A percentile compares a stretch with the other conserved stretches of the same genome.
Conservation (phyloP, 2,797 vertebrate genomes). For the Poeciliopsis infans region DNA sequence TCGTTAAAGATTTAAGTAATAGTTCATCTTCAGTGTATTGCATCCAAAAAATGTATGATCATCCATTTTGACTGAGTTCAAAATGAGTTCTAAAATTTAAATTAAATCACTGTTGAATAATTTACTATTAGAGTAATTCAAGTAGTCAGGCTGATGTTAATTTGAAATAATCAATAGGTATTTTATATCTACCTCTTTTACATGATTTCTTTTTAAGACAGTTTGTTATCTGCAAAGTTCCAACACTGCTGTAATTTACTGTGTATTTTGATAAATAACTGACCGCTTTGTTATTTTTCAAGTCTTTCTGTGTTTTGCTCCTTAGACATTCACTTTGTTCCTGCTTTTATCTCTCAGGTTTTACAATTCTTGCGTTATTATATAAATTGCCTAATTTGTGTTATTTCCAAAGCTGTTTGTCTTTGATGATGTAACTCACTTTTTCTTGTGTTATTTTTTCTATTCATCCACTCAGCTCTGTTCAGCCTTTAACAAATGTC, state of each 20-base stretch:
- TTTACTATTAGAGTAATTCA: not conserved
- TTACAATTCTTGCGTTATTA: constrained; percentile 36
- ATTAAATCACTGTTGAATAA: not conserved
- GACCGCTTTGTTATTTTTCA: constrained; percentile 42
- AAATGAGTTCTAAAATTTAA: not conserved
- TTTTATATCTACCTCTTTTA: constrained; percentile 36
- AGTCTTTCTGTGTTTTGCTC: constrained; percentile 16
- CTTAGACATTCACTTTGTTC: constrained; percentile 28
- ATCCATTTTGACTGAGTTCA: not conserved
- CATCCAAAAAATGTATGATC: not conserved
- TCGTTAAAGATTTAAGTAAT: not conserved
- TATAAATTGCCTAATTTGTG: constrained; percentile 29
- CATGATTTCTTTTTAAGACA: constrained; percentile 66
- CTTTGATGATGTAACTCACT: constrained; percentile 18
- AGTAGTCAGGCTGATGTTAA: not conserved
- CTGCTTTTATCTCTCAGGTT: constrained; percentile 42
- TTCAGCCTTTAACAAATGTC: constrained; percentile 47
- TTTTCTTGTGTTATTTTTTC: constrained; percentile 9
- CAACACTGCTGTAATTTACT: constrained; percentile 27
- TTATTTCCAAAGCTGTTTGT: constrained; percentile 28
- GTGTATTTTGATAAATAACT: constrained; percentile 53
- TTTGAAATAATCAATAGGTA: constrained; percentile 47
- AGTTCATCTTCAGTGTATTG: not conserved
- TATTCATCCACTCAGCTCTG: constrained; percentile 33
- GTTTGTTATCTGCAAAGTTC: constrained; percentile 43